These are phyloP conservation scores for Zenarchopterus dispar DNA, from an alignment of 2,797 vertebrate genomes.

Conservation along the genomic window DNA sequence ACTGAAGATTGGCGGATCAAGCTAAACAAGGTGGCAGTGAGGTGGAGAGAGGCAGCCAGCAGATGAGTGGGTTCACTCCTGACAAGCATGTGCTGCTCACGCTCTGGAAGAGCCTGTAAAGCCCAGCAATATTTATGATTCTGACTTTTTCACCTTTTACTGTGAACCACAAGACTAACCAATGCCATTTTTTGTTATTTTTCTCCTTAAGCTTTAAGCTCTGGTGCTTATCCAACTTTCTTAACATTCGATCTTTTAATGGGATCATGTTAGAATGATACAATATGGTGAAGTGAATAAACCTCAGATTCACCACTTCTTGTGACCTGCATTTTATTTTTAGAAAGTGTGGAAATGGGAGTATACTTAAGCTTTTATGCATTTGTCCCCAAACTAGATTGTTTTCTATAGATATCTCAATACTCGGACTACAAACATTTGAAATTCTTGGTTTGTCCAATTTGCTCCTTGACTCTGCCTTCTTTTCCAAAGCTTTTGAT, in stretches of 20 bases:
- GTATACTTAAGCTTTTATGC: constrained; percentile 1
- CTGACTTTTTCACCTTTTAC: constrained; percentile 14
- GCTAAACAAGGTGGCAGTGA: constrained; percentile 75
- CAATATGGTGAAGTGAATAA: constrained; percentile 23
- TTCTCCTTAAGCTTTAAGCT: constrained; percentile 19
- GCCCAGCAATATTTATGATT: constrained; percentile 30
- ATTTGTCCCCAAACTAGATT: background rate
- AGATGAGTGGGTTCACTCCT: constrained; percentile 49
- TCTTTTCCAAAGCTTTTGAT: background rate
- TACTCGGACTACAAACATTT: too few species aligned
- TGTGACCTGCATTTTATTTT: constrained; percentile 32
- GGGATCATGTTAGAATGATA: constrained; percentile 44
- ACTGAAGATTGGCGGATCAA: constrained; percentile 74
- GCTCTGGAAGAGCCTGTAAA: constrained; percentile 26
- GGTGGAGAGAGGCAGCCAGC: constrained; percentile 59
- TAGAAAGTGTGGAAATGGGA: constrained; percentile 19
- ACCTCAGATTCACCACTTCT: constrained; percentile 39
- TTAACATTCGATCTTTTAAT: constrained; percentile 28
- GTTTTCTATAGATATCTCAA: background rate
- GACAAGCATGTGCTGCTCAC: constrained; percentile 35
- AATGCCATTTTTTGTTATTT: constrained; percentile 16
- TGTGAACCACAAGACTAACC: constrained; percentile 14
- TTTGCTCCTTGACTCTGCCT: background rate
- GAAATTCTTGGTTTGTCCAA: background rate
- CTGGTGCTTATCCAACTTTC: constrained; percentile 41